A percentile compares a stretch with the other conserved stretches of the same genome.
phyloP scores from a whole-genome alignment of 2,797 vertebrate genomes.

The Chelon labrosus region DNA sequence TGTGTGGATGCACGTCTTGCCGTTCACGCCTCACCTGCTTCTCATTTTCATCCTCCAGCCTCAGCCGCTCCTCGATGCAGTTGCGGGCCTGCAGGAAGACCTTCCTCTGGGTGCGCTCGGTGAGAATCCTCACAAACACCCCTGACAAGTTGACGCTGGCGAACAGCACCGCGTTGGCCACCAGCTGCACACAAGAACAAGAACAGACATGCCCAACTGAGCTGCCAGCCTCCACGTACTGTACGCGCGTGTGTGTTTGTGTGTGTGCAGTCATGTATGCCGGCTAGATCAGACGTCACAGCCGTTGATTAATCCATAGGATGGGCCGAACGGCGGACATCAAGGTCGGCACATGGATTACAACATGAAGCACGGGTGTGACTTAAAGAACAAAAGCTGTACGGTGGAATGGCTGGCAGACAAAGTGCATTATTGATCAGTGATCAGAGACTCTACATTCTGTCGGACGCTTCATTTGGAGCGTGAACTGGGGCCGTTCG shows the following conservation, averaged over 20 bases:
- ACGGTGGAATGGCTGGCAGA: background rate
- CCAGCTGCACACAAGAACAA: slow-evolving; percentile 85
- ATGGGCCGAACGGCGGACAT: slow-evolving; percentile 52
- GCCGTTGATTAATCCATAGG: slow-evolving; percentile 67
- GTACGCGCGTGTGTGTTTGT: slow-evolving; percentile 26
- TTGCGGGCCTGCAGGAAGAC: slow-evolving; percentile 94
- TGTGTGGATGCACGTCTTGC: background rate
- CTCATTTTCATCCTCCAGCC: slow-evolving; percentile 97
- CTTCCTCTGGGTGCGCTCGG: slow-evolving; percentile 94
- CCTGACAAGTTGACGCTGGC: slow-evolving; percentile 95
- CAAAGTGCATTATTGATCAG: slow-evolving; percentile 47
- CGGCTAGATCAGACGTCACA: slow-evolving; percentile 41
- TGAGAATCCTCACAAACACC: slow-evolving; percentile 93
- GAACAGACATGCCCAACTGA: slow-evolving; percentile 59
- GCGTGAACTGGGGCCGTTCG: slow-evolving; percentile 27
- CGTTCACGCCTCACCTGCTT: slow-evolving; percentile 92
- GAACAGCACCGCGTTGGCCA: slow-evolving; percentile 94
- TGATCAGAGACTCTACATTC: slow-evolving; percentile 47
- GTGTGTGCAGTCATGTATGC: slow-evolving; percentile 24
- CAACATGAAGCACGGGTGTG: slow-evolving; percentile 22
- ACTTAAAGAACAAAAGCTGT: slow-evolving; percentile 24
- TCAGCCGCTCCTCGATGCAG: slow-evolving; percentile 95
- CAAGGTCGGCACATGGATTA: slow-evolving; percentile 53
- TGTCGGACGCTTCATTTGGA: slow-evolving; percentile 42
- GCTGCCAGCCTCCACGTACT: slow-evolving; percentile 11